Conservation (phyloP, 2,113 vertebrate species). For the Phylloscopus whistleri region DNA sequence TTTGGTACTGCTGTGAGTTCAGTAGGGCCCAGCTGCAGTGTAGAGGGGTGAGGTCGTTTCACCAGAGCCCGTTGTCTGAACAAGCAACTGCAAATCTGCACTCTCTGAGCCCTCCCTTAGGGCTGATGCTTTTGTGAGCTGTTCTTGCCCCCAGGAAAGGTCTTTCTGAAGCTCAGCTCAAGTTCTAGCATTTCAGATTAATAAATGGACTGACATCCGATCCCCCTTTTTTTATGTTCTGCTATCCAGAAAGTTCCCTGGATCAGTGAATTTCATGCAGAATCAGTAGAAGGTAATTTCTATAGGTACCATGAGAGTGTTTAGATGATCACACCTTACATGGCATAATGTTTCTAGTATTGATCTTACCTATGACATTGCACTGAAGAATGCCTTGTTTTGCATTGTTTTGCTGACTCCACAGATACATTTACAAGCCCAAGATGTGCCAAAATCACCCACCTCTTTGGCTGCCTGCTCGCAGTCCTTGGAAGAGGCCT, state of each 20-base stretch:
- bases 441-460: background rate
- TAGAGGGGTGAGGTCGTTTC: background rate
- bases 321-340: background rate
- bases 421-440: background rate
- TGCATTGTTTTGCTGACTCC: background rate
- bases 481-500: background rate
- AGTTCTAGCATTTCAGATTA: background rate
- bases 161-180: background rate
- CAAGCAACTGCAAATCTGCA: background rate
- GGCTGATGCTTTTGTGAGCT: background rate
- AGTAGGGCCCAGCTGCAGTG: background rate
- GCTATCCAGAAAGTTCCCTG: background rate
- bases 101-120: background rate
- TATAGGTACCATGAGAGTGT: background rate
- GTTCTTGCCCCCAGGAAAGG: background rate
- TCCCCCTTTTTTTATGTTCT: background rate
- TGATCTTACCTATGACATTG: background rate
- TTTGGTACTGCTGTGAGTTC: background rate
- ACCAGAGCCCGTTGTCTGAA: background rate
- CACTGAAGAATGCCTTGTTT: background rate
- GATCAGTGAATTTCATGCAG: background rate
- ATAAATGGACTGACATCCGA: background rate
- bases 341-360: background rate
- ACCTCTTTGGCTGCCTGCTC: accelerated
- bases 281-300: background rate